phyloP scores from a whole-genome alignment of 2,797 vertebrate species.

The Centropyge bicolor region DNA sequence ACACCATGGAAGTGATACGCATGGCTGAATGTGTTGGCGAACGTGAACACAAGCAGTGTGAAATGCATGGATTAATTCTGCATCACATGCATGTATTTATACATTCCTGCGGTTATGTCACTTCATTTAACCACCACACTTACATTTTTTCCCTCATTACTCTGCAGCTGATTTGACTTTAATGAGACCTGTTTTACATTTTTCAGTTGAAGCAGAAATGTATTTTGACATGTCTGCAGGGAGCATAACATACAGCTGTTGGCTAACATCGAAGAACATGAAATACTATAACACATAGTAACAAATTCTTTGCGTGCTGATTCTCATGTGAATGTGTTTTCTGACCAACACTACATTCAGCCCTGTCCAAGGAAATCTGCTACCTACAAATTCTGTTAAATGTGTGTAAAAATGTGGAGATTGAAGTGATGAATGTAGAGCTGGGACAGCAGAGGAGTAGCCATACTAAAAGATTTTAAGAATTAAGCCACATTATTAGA shows the following conservation, averaged over 20 bases:
- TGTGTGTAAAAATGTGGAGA: background rate
- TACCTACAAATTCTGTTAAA: background rate
- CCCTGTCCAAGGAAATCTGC: too few relatives aligned
- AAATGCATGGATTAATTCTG: background rate
- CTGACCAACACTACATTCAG: background rate
- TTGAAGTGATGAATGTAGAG: background rate
- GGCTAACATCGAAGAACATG: constrained; percentile 1
- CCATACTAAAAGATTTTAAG: background rate
- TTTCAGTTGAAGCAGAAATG: constrained; percentile 1
- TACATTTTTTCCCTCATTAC: background rate
- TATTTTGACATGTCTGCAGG: constrained; percentile 7
- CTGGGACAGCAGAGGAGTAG: too few relatives aligned
- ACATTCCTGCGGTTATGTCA: background rate
- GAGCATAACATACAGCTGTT: background rate
- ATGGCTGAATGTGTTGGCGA: constrained; percentile 6
- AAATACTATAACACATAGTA: too few relatives aligned
- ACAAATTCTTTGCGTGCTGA: background rate
- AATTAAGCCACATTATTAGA: background rate
- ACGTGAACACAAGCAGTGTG: background rate
- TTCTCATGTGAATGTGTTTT: background rate
- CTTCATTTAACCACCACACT: background rate
- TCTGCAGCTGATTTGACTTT: background rate
- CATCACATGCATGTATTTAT: constrained; percentile 12
- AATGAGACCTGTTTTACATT: constrained; percentile 15
- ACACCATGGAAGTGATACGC: background rate